These are phyloP conservation scores for Atethmia centrago DNA, from an alignment of 2,888 invertebrate genomes.

Conservation along the genomic window DNA sequence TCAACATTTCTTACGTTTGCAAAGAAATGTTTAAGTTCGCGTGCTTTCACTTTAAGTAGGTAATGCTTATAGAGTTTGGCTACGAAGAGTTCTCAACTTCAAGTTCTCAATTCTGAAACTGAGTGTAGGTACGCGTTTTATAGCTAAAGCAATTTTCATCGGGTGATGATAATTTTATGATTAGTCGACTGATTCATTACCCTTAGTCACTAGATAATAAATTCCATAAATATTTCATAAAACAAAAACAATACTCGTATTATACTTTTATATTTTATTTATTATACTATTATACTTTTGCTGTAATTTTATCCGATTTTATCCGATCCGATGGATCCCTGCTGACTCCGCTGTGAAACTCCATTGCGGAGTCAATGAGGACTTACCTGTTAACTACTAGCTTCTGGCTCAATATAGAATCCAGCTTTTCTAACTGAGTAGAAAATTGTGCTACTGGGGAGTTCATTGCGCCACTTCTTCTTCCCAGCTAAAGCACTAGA, in stretches of 20 bases:
- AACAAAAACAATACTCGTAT: neutral
- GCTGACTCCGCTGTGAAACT: too few relatives aligned
- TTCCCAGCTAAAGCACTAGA: too few relatives aligned
- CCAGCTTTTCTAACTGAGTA: too few relatives aligned
- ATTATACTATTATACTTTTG: too few relatives aligned
- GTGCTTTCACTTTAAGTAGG: neutral
- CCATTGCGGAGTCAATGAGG: too few relatives aligned
- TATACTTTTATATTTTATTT: too few relatives aligned
- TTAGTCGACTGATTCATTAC: neutral
- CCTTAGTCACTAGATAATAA: neutral
- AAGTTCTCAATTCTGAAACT: neutral
- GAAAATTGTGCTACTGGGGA: too few relatives aligned
- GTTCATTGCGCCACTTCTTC: too few relatives aligned
- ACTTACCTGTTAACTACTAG: neutral
- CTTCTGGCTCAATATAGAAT: too few relatives aligned
- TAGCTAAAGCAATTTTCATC: slow-evolving; percentile 2
- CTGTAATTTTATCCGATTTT: too few relatives aligned
- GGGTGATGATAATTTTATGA: slow-evolving; percentile 9
- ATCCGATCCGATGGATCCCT: too few relatives aligned
- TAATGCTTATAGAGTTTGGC: neutral
- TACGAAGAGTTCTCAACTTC: neutral
- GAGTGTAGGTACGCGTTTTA: neutral
- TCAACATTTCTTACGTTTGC: neutral
- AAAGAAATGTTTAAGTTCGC: neutral
- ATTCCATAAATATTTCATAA: neutral